phyloP scores from a whole-genome alignment of 2,888 invertebrate genomes.

The Carterocephalus palaemon region DNA sequence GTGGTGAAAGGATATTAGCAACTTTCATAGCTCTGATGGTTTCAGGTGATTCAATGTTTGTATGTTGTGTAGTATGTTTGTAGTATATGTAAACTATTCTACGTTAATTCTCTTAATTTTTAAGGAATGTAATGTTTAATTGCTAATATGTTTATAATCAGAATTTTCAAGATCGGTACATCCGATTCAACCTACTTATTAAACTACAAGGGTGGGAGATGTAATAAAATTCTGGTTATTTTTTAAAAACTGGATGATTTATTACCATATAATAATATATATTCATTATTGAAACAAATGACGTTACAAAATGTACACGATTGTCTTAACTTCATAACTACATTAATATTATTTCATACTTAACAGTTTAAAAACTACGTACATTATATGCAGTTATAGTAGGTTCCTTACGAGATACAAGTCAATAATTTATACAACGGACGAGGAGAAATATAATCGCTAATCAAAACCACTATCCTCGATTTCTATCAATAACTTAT shows the following conservation, averaged over 20 bases:
- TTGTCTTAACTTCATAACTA: slow-evolving; percentile 74
- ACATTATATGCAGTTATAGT: slow-evolving; percentile 76
- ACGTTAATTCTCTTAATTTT: too few species aligned
- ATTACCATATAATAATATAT: slow-evolving; percentile 85
- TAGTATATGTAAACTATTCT: too few species aligned
- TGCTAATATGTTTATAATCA: too few species aligned
- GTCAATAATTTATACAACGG: slow-evolving; percentile 76
- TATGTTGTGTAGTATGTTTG: too few species aligned
- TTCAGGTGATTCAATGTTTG: too few species aligned
- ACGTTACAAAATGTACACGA: slow-evolving; percentile 88
- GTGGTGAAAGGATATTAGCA: too few species aligned
- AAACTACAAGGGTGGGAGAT: slow-evolving; percentile 50
- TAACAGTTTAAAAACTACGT: slow-evolving; percentile 77
- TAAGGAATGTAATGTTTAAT: too few species aligned
- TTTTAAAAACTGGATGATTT: slow-evolving; percentile 83
- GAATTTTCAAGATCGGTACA: too few species aligned
- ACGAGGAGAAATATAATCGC: slow-evolving; percentile 51
- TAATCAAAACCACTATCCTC: slow-evolving; percentile 44
- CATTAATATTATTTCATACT: slow-evolving; percentile 76
- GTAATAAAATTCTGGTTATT: slow-evolving; percentile 67
- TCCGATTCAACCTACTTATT: slow-evolving; percentile 63
- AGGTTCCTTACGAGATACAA: slow-evolving; percentile 61
- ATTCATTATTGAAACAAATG: slow-evolving; percentile 84
- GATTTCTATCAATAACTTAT: slow-evolving; percentile 40
- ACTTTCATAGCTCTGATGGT: too few species aligned